Percentiles rank a stretch among this genome's conserved stretches.
Evolutionary conservation across 2,888 invertebrate genomes (phyloP).

Genomic region (Plutella xylostella): DNA sequence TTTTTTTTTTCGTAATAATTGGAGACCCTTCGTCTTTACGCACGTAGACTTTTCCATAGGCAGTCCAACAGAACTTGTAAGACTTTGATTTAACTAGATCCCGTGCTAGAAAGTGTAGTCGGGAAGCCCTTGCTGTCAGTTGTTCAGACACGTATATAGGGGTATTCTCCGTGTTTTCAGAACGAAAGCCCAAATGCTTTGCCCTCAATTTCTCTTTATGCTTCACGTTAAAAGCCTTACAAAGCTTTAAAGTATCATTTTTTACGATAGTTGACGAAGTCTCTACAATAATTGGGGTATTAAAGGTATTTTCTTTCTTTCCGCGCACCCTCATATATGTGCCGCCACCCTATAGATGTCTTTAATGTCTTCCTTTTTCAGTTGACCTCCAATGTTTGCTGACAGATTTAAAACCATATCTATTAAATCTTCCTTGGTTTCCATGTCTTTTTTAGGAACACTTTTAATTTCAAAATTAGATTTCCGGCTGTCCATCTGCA

Average conservation of each 20-base stretch:
- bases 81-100: slow-evolving; percentile 2
- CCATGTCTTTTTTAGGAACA: too few species aligned
- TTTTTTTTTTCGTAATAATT: slow-evolving; percentile 8
- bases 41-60: slow-evolving; percentile 12
- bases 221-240: background rate
- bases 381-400: too few species aligned
- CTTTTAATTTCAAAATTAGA: too few species aligned
- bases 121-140: background rate
- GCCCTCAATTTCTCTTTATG: background rate
- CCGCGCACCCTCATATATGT: too few species aligned
- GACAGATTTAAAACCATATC: too few species aligned
- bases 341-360: too few species aligned
- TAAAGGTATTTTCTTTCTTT: background rate
- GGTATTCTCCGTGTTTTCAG: background rate
- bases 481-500: too few species aligned
- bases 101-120: slow-evolving; percentile 1
- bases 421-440: too few species aligned
- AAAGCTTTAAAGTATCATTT: background rate
- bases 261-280: background rate
- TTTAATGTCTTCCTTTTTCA: too few species aligned
- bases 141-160: slow-evolving; percentile 5
- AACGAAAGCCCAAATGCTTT: background rate
- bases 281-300: background rate
- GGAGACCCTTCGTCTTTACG: slow-evolving; percentile 10
- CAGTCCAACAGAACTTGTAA: slow-evolving; percentile 14